Conservation (phyloP, 92 coral and sea anemone genomes). For the Ricordea florida region DNA sequence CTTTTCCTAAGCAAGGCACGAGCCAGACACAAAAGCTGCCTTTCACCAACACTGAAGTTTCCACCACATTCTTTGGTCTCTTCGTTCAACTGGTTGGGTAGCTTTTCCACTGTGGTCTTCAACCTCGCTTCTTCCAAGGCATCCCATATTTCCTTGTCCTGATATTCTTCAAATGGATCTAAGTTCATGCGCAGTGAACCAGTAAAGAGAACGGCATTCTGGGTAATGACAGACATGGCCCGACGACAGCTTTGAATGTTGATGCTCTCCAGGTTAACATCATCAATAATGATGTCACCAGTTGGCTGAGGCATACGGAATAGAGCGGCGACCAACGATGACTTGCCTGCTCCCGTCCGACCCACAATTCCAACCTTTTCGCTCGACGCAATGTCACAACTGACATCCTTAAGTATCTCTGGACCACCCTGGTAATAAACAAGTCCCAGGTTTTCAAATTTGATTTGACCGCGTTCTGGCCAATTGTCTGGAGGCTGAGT, state of each 20-base stretch:
- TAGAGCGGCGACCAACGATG: conserved; percentile 60
- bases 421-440: conserved; percentile 40
- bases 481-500: conserved; percentile 69
- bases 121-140: conserved; percentile 61
- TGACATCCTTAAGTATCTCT: conserved; percentile 55
- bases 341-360: conserved; percentile 79
- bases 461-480: conserved; percentile 66
- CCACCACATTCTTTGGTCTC: conserved; percentile 59
- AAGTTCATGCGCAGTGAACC: conserved; percentile 68
- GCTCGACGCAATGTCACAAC: conserved; percentile 33
- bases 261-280: conserved; percentile 42
- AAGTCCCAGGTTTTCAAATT: conserved; percentile 40
- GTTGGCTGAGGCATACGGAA: conserved; percentile 75
- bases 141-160: conserved; percentile 68
- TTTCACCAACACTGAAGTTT: conserved; percentile 50
- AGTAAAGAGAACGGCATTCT: conserved; percentile 56
- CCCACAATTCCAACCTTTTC: conserved; percentile 88
- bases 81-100: conserved; percentile 63
- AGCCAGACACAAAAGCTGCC: conserved; percentile 63
- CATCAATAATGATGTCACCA: conserved; percentile 63
- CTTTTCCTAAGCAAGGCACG: conserved; percentile 56
- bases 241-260: conserved; percentile 73
- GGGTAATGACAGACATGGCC: conserved; percentile 64
- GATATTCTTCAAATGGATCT: conserved; percentile 60
- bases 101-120: conserved; percentile 52